Percentiles rank a stretch among this genome's conserved stretches.
Evolutionary conservation across 2,888 invertebrate genomes (phyloP).

Genomic region (Agrotis ipsilon): DNA sequence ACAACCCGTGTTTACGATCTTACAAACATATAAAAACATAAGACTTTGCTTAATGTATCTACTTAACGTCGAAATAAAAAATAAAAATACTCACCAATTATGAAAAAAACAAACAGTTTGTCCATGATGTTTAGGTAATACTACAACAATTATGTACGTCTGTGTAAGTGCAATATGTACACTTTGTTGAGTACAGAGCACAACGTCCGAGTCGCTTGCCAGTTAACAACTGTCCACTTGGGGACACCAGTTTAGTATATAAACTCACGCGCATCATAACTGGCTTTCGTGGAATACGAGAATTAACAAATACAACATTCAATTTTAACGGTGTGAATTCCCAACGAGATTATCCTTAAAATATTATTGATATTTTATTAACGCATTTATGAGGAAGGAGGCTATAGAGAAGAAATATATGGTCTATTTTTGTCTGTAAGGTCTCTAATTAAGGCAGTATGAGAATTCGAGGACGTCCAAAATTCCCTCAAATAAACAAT

Average conservation of each 20-base stretch:
- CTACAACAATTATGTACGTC: constrained; percentile 19
- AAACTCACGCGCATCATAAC: constrained; percentile 67
- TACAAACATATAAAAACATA: too few relatives aligned
- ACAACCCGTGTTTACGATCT: too few relatives aligned
- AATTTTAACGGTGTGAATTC: constrained; percentile 35
- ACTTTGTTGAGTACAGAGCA: constrained; percentile 31
- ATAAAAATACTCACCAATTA: constrained; percentile 74
- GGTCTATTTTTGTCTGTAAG: too few relatives aligned
- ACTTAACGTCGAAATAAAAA: not conserved
- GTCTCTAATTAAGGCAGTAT: too few relatives aligned
- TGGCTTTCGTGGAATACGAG: constrained; percentile 3
- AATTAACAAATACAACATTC: constrained; percentile 31
- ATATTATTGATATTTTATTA: too few relatives aligned
- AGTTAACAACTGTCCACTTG: constrained; percentile 61
- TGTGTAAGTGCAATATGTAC: constrained; percentile 11
- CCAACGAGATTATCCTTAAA: constrained; percentile 28
- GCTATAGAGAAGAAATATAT: too few relatives aligned
- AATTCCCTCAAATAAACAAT: too few relatives aligned
- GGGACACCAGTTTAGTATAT: constrained; percentile 67
- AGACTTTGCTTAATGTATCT: not conserved
- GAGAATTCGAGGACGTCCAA: too few relatives aligned
- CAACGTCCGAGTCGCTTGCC: constrained; percentile 51
- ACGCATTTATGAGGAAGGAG: too few relatives aligned
- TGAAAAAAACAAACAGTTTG: constrained; percentile 69
- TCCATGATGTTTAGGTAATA: constrained; percentile 67